Evolutionary conservation across 2,888 invertebrate species (phyloP), one percentile per base, ranked within the genome.

Genomic region (Himalopsyche japonica): DNA sequence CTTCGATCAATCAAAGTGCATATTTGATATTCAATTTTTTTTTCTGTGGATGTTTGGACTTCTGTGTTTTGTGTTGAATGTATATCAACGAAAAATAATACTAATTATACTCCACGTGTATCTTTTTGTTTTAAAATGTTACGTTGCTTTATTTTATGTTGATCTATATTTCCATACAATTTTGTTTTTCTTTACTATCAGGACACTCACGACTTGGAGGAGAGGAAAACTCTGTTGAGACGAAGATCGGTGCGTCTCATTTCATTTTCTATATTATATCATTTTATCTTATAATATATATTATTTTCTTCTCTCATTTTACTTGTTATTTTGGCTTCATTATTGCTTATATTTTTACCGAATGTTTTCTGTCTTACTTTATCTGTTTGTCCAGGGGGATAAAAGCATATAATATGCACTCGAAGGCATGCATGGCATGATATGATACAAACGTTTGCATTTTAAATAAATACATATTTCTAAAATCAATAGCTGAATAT

Each of bases 371-470:
- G n/a, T 87, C 48, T 79, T 77, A 81, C 30, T 82, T 5, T 81
- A 24, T 81, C 86, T 87, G 80, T 83, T 85, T 94, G 94, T 43
- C 43, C 12, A 43, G 43, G 37, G 43, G 15, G 15, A 43, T 43
- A 43, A 15, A 12, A 43, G 43, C 15, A 43, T 43, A 43, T 43
- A 15, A 15, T 43, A 15, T 43, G 43, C 43, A 15, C 43, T 43
- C 43, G 15, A 43, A 43, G 12, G 43, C 43, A 43, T 43, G 37
- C 10, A 6, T 32, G 32, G 6, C n/a, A n/a, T n/a, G n/a, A 32
- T 32, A 37, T 37, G 43, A 1, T 43, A 43, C 15, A 43, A 43
- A 5, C 7, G 15, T 43, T 43, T 15, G 15, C 15, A 43, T 43
- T 43, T 43, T 43, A 43, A 43, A 43, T 43, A 43, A 37, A 37